These are phyloP conservation scores for Eudemis profundana DNA, from an alignment of 2,888 invertebrate genomes.

Conservation along the genomic window DNA sequence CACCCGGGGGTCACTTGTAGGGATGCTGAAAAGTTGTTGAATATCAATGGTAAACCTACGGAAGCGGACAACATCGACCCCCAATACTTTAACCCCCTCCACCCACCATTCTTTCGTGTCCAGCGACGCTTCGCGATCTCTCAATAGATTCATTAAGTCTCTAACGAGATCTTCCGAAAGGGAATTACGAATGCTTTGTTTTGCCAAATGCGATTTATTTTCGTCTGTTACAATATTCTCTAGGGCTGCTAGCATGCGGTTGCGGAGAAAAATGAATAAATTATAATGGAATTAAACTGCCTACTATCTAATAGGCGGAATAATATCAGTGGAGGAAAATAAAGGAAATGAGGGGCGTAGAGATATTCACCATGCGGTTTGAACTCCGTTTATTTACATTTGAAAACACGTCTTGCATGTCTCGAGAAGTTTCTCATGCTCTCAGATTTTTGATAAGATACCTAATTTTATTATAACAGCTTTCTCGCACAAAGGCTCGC, in stretches of 20 bases:
- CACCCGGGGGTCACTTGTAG: no score
- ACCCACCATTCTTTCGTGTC: constrained; percentile 68
- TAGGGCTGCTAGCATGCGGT: constrained; percentile 37
- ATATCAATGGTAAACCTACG: no score
- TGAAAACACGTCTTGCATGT: background rate
- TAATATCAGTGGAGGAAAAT: constrained; percentile 2
- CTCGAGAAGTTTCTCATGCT: background rate
- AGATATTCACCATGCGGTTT: background rate
- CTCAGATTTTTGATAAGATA: background rate
- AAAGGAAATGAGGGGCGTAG: background rate
- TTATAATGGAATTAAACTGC: constrained; percentile 22
- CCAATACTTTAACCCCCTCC: constrained; percentile 63
- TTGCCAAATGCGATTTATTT: constrained; percentile 80
- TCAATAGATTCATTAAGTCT: constrained; percentile 84
- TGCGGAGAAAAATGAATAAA: constrained; percentile 31
- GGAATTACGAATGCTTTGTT: constrained; percentile 81
- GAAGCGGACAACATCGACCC: no score
- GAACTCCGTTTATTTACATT: constrained; percentile 10
- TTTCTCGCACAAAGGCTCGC: no score
- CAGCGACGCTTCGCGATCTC: constrained; percentile 75
- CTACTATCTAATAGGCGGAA: constrained; percentile 22
- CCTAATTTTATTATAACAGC: background rate
- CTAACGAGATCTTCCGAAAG: constrained; percentile 81
- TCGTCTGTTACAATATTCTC: constrained; percentile 66
- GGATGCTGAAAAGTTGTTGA: no score